phyloP scores from a whole-genome alignment of 2,888 invertebrate species.

The Galeruca laticollis region DNA sequence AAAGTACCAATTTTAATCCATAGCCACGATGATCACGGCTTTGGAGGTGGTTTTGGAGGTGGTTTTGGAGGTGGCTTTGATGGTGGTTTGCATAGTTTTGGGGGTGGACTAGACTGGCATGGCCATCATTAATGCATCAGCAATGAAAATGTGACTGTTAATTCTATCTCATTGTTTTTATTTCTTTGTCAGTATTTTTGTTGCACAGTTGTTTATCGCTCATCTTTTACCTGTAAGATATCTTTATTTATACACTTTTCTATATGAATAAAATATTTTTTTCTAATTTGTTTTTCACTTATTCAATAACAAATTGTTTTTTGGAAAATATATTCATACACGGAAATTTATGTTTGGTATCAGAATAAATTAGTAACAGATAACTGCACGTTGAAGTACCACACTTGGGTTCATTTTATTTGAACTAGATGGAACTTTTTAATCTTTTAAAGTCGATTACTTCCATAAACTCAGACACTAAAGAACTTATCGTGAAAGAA shows the following conservation, averaged over 20 bases:
- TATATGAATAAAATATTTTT: conserved; percentile 50
- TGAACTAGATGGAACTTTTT: no score
- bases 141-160: conserved; percentile 24
- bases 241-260: conserved; percentile 52
- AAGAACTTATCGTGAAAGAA: no score
- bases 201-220: conserved; percentile 48
- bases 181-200: conserved; percentile 49
- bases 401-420: no score
- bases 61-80: conserved; percentile 48
- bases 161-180: conserved; percentile 37
- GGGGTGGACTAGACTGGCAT: conserved; percentile 40
- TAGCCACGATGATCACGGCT: conserved; percentile 64
- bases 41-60: conserved; percentile 49
- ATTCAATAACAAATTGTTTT: neutral
- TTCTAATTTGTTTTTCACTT: conserved; percentile 25
- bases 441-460: no score
- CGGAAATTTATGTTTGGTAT: no score
- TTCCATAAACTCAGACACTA: no score
- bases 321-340: no score
- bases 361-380: no score
- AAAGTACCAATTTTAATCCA: conserved; percentile 66
- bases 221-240: conserved; percentile 45
- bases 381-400: no score
- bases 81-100: conserved; percentile 47
- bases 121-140: conserved; percentile 35